Evolutionary conservation across 2,888 invertebrate species (phyloP).

Genomic region (Yponomeuta cagnagella): DNA sequence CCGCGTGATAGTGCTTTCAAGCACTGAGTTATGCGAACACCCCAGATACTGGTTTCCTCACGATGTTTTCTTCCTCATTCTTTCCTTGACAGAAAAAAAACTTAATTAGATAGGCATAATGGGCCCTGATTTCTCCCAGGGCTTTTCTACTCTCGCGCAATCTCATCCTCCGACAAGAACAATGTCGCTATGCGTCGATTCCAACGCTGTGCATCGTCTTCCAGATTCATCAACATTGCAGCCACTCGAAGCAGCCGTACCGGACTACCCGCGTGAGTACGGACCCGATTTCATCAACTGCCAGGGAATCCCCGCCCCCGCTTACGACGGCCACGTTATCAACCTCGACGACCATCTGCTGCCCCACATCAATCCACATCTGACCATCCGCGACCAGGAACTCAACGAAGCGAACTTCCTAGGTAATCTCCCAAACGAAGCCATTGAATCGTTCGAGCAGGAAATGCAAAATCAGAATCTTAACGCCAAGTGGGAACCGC

Average conservation of each 20-base stretch:
- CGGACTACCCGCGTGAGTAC: constrained; percentile 38
- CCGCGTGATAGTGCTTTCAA: no score
- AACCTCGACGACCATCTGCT: constrained; percentile 48
- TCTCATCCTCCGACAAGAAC: no score
- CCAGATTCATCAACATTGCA: background rate
- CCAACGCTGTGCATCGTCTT: background rate
- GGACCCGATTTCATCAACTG: constrained; percentile 49
- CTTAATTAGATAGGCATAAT: no score
- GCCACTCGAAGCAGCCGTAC: constrained; percentile 1
- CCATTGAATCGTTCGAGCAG: background rate
- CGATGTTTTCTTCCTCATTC: no score
- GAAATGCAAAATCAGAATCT: background rate
- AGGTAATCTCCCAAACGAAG: background rate
- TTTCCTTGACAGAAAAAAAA: no score
- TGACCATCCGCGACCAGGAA: constrained; percentile 33
- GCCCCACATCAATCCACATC: constrained; percentile 60
- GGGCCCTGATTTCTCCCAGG: no score
- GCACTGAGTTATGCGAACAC: no score
- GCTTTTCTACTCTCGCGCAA: no score
- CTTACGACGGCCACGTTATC: constrained; percentile 27
- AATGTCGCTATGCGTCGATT: background rate
- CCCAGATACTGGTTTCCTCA: no score
- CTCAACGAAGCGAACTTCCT: background rate
- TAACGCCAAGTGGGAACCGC: constrained; percentile 40
- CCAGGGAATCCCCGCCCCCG: constrained; percentile 18